A percentile compares a stretch with the other conserved stretches of the same genome.
These are phyloP conservation scores for Mesocentrotus franciscanus DNA, from an alignment of 53 echinoderm and acorn worm species.

Conservation along the genomic window DNA sequence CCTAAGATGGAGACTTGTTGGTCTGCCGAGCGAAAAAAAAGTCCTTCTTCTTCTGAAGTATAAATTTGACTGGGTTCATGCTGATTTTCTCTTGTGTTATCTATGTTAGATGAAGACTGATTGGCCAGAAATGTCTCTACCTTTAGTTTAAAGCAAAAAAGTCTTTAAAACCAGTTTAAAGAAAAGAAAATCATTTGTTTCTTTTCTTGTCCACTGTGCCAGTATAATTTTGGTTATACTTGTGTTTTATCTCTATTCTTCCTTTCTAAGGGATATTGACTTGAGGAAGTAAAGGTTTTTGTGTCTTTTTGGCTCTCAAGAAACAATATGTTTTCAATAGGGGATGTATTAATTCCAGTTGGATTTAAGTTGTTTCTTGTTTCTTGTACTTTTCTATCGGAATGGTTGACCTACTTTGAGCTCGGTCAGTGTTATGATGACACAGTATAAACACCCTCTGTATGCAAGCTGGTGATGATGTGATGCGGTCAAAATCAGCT, in stretches of 20 bases:
- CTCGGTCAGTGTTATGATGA: conserved; percentile 30
- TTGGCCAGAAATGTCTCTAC: background rate
- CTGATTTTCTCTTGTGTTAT: background rate
- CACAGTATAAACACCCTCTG: background rate
- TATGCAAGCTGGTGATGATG: conserved; percentile 20
- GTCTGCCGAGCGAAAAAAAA: background rate
- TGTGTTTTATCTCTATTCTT: background rate
- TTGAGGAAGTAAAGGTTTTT: background rate
- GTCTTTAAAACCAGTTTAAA: background rate
- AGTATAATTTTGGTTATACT: background rate
- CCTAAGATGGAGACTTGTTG: too few relatives aligned
- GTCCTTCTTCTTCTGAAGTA: background rate
- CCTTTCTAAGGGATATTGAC: background rate
- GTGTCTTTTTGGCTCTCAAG: background rate
- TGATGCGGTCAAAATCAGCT: background rate
- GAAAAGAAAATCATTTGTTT: background rate
- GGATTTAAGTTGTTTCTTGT: background rate
- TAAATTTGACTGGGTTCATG: background rate
- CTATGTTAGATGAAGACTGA: background rate
- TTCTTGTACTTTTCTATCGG: background rate
- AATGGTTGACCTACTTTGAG: background rate
- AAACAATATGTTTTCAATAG: background rate
- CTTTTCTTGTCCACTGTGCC: too few relatives aligned
- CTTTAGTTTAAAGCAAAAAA: background rate
- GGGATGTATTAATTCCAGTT: background rate